Conservation (phyloP, 2,113 vertebrate genomes). For the Cricetomys ansorgei region DNA sequence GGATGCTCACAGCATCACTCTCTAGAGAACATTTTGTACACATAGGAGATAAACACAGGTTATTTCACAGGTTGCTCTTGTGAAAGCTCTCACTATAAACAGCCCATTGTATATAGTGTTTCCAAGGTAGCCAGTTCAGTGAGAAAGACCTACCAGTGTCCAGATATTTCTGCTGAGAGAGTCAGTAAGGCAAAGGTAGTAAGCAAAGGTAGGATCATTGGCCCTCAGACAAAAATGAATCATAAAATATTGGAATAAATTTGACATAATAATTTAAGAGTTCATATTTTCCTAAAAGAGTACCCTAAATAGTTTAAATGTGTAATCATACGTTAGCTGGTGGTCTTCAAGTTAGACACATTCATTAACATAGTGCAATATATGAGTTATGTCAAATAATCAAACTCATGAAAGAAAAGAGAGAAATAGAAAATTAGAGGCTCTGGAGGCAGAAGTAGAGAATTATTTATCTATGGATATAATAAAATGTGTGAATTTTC, state of each 20-base stretch:
- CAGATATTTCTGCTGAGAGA: neutral
- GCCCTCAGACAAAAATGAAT: neutral
- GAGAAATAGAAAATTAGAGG: neutral
- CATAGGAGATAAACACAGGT: neutral
- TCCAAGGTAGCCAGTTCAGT: neutral
- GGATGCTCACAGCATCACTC: rapidly evolving
- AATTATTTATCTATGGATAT: neutral
- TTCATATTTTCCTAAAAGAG: neutral
- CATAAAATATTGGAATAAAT: neutral
- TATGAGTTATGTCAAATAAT: neutral
- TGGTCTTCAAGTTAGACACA: neutral
- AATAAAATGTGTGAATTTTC: neutral
- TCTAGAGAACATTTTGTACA: neutral
- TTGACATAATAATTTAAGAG: neutral
- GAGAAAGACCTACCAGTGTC: neutral
- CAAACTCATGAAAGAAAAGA: neutral
- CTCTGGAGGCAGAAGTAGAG: neutral
- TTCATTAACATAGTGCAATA: neutral
- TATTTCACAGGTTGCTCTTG: neutral
- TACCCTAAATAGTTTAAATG: constrained; percentile 19
- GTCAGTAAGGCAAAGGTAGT: neutral
- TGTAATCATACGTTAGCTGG: neutral
- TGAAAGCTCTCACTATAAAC: neutral
- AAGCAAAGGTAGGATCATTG: neutral
- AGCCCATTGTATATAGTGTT: rapidly evolving